Evolutionary conservation across 2,113 vertebrate genomes (phyloP), one percentile per base, ranked within the genome.

Genomic region (Laterallus jamaicensis): DNA sequence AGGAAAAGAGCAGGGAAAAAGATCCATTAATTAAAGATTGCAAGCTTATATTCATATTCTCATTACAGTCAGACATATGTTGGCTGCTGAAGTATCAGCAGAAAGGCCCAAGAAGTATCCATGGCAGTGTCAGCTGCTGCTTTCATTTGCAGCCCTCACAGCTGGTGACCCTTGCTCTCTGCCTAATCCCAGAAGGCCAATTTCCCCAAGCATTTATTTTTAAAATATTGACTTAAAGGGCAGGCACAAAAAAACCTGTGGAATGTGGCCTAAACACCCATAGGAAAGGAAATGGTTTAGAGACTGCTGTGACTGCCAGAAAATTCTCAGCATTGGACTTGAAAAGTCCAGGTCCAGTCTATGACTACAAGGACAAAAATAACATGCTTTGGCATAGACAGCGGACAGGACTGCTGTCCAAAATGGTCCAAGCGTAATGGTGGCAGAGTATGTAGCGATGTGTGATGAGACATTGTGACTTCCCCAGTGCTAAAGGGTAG

Each of bases 201-300:
- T 89, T 92, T 92, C 47, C 32, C 19, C 20, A 71, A 89, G 24
- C 29, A 85, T 75, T 86, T 84, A 12, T 63, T 91, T 89, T 93
- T 60, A 52, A 91, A 88, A 88, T 74, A 90, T 56, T 84, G 52
- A 68, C 47, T 71, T 91, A 56, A 67, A 70, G 19, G 25, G 31
- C 77, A 71, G 42, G 71, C 42, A 68, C 9, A 55, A 81, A 88
- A 82, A 66, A 29, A 2, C 21, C 29, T 44, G 37, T 50, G 63
- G 79, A 85, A 73, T 54, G 7, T 62, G 56, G 70, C 52, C 37
- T 91, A 47, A 74, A 82, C 28, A 81, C 21, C 14, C 49, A 17
- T 11, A 89, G 24, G 52, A 83, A 93, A 56, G n/a, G 6, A 67
- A 93, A 74, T 16, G 3, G 6, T 49, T 94, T 89, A 84, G 28